These are phyloP conservation scores for Mormyrus iriodes DNA, from an alignment of 2,113 vertebrate genomes.

Conservation along the genomic window DNA sequence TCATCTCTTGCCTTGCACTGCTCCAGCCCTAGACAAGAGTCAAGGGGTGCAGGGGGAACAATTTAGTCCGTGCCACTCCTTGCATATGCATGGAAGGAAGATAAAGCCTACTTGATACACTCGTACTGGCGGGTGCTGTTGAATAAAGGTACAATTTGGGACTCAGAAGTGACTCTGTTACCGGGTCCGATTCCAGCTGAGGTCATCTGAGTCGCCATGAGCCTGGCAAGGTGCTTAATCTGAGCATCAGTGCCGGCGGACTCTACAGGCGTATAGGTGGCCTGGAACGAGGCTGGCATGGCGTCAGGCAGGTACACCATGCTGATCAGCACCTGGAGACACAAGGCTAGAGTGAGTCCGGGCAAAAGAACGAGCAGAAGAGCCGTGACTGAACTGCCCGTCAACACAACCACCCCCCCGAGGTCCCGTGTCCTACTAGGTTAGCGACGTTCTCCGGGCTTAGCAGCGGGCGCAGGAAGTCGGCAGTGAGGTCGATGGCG, in stretches of 20 bases:
- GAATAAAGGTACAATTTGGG: too few species aligned
- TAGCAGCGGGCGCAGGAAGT: constrained; percentile 80
- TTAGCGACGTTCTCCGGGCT: constrained; percentile 83
- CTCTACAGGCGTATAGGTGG: constrained; percentile 91
- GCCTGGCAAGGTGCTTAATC: constrained; percentile 80
- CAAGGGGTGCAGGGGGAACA: too few species aligned
- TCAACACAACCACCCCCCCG: background rate
- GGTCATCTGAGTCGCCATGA: constrained; percentile 90
- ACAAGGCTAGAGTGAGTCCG: background rate
- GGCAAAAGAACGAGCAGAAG: background rate
- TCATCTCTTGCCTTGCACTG: constrained; percentile 65
- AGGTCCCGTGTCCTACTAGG: constrained; percentile 59
- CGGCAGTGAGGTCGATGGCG: constrained; percentile 81
- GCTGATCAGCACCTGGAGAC: constrained; percentile 85
- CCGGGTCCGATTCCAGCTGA: constrained; percentile 75
- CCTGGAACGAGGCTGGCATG: constrained; percentile 95
- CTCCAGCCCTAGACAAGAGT: constrained; percentile 65
- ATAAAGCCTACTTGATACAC: too few species aligned
- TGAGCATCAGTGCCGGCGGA: constrained; percentile 89
- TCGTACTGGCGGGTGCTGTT: too few species aligned
- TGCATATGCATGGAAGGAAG: too few species aligned
- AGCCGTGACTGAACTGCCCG: background rate
- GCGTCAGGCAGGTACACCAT: constrained; percentile 93
- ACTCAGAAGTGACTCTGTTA: constrained; percentile 26
- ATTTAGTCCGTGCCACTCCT: too few species aligned